Conservation (phyloP, 2,888 invertebrate genomes). For the Caenorhabditis sp. region DNA sequence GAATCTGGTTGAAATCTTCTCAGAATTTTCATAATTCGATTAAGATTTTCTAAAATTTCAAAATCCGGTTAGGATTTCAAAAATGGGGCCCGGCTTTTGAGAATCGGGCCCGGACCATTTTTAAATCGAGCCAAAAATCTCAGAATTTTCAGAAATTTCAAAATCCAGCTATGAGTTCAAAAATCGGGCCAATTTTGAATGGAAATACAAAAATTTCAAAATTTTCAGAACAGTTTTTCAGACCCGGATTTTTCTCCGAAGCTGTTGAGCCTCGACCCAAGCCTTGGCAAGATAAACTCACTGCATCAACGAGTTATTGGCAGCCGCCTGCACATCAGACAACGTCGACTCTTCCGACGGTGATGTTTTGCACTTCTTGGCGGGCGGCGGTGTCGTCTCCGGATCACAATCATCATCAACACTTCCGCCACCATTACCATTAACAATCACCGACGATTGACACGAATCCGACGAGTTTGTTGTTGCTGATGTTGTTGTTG, state of each 20-base stretch:
- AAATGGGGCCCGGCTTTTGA: neutral
- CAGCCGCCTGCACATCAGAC: conserved; percentile 11
- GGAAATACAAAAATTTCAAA: no score
- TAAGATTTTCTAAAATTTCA: no score
- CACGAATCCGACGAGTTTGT: neutral
- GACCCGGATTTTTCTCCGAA: conserved; percentile 1
- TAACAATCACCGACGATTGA: conserved; percentile 40
- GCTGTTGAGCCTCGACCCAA: neutral
- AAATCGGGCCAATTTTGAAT: no score
- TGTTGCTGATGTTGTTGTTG: no score
- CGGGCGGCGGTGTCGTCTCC: conserved; percentile 21
- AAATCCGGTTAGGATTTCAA: no score
- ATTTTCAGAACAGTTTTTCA: no score
- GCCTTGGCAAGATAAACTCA: neutral
- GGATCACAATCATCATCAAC: conserved; percentile 13
- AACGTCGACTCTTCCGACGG: conserved; percentile 17
- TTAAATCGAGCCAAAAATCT: neutral
- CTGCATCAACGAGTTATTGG: conserved; percentile 20
- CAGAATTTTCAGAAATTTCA: no score
- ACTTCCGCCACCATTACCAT: neutral
- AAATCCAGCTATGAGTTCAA: no score
- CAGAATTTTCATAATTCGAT: no score
- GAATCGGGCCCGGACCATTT: no score
- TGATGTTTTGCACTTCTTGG: conserved; percentile 20
- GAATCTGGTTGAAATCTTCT: no score